Base-by-base conservation (phyloP, 1,140 invertebrate species). In the Drosophila burlai region DNA sequence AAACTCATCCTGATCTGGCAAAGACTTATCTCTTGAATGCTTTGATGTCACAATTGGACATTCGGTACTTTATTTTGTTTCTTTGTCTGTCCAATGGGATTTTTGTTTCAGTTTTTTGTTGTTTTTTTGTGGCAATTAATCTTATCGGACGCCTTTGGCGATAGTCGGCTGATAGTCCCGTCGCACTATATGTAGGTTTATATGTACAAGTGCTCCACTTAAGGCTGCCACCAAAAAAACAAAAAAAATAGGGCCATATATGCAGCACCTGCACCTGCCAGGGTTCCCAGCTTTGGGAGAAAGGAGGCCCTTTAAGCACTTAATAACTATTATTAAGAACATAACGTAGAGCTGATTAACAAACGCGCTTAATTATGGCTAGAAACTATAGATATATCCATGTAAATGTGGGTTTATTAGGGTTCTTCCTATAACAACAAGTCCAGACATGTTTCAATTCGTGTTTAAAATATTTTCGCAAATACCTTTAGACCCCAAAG, bases 111-210 rank as follows among this genome's bases (percentile, higher is more conserved):
- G 26, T 54, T 55, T 46, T 45, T 26, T 36, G 24, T 45, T 42
- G 38, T 18, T 36, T 38, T 38, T 31, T 52, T 24, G 47, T 36
- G 59, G 24, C 36, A 15, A 46, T 49, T 75, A 75, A 75, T 75
- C 72, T 75, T 75, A 75, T 75, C 72, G 59, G 46, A 3, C 24
- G 43, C 40, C 69, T 74, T 47, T 36, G 10, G 47, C 69, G 72
- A 75, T 75, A 75, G 72, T 29, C 40, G 36, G 26, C 72, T 74
- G 50, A 75, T 75, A 63, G 71, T 47, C 49, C 15, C 29, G 16
- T 29, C 11, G 18, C 45, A 29, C 34, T 49, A 36, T 42, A 54
- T 10, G n/a, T 16, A n/a, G 5, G 18, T 15, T 29, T 42, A 36
- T 74, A 47, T 54, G 10, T 43, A 38, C 42, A 50, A 38, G 66